Conservation (phyloP, 2,113 vertebrate genomes). For the Anser brachyrhynchus region DNA sequence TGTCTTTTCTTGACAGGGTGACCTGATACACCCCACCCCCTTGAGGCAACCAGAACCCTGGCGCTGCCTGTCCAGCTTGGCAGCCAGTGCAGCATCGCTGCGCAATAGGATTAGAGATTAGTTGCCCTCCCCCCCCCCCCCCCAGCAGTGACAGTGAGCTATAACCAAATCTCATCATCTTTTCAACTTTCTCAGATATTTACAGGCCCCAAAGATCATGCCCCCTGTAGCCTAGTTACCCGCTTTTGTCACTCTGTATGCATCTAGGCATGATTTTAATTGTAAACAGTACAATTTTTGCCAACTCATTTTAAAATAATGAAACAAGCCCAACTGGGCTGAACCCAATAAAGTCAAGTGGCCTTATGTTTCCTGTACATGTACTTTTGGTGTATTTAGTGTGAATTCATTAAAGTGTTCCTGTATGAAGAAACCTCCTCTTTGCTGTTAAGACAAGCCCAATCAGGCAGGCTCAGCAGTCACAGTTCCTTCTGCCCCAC, state of each 20-base stretch:
- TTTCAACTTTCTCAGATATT: neutral
- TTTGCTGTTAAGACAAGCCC: neutral
- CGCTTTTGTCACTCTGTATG: neutral
- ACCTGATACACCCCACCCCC: too few relatives aligned
- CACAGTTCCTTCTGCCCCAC: neutral
- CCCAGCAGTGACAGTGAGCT: neutral
- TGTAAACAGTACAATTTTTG: neutral
- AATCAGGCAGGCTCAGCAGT: neutral
- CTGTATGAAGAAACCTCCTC: neutral
- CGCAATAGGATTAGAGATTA: neutral
- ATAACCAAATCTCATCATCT: neutral
- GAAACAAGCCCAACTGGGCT: neutral
- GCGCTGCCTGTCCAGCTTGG: neutral
- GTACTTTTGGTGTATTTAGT: neutral
- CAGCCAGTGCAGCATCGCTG: neutral
- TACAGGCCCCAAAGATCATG: neutral
- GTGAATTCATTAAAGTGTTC: neutral
- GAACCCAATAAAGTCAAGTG: neutral
- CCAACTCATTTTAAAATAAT: neutral
- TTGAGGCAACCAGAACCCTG: neutral
- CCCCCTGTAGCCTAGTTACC: neutral
- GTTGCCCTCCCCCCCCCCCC: neutral
- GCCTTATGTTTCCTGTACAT: neutral
- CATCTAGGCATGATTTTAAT: neutral
- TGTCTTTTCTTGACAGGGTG: neutral